Evolutionary conservation across 2,888 invertebrate genomes (phyloP).

Genomic region (Drosophila longiperda): DNA sequence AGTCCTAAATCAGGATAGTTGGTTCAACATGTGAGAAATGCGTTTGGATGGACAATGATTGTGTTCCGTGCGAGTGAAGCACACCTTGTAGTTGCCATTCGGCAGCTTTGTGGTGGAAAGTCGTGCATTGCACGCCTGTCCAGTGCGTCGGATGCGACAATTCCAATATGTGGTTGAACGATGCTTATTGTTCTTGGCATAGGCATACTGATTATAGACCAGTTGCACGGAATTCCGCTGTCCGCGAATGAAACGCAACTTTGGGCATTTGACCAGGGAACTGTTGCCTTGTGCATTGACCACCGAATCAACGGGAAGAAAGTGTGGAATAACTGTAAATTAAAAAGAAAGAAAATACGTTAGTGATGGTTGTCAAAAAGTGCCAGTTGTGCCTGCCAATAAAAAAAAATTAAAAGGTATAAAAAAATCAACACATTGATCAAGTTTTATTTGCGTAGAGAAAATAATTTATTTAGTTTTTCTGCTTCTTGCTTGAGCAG

Average conservation of each 20-base stretch:
- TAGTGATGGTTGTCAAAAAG: slow-evolving; percentile 9
- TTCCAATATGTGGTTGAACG: slow-evolving; percentile 84
- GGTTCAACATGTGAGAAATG: slow-evolving; percentile 68
- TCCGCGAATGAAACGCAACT: slow-evolving; percentile 80
- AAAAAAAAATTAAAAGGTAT: slow-evolving; percentile 16
- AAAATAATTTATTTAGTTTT: not conserved
- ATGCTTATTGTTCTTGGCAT: slow-evolving; percentile 82
- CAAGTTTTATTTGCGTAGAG: slow-evolving; percentile 27
- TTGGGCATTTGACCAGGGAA: not conserved
- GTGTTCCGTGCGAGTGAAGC: slow-evolving; percentile 81
- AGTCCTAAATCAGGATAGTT: slow-evolving; percentile 36
- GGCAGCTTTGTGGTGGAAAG: slow-evolving; percentile 77
- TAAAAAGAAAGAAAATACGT: slow-evolving; percentile 17
- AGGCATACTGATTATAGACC: slow-evolving; percentile 82
- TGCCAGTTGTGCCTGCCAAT: slow-evolving; percentile 3
- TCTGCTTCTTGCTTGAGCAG: slow-evolving; percentile 21
- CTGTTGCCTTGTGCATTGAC: slow-evolving; percentile 26
- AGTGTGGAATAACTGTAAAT: slow-evolving; percentile 13
- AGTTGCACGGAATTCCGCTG: slow-evolving; percentile 83
- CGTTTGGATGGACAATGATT: slow-evolving; percentile 82
- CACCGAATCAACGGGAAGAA: slow-evolving; percentile 27
- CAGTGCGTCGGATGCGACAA: slow-evolving; percentile 81
- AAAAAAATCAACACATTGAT: not conserved
- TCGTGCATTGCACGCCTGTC: slow-evolving; percentile 80
- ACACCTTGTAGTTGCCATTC: slow-evolving; percentile 81